These are phyloP conservation scores for Chauna torquata DNA, from an alignment of 2,113 vertebrate species.

Conservation along the genomic window DNA sequence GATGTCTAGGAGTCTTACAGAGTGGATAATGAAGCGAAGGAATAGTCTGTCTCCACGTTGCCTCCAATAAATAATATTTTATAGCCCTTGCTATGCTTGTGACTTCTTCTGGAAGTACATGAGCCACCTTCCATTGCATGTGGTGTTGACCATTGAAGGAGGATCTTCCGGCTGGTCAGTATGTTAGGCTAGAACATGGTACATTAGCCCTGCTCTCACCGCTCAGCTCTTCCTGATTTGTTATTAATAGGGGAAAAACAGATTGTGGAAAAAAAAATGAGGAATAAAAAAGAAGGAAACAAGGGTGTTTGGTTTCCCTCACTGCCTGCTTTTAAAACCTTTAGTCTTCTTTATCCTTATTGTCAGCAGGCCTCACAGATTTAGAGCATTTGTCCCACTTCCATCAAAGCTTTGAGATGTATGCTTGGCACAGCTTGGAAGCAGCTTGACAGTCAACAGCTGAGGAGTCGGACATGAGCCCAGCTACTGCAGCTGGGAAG, in stretches of 20 bases:
- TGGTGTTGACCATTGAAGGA: not conserved
- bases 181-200: not conserved
- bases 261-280: not conserved
- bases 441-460: slow-evolving; percentile 34
- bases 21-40: not conserved
- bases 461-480: not conserved
- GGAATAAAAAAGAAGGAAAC: not conserved
- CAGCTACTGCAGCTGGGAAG: slow-evolving; percentile 31
- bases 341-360: not conserved
- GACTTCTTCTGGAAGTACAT: not conserved
- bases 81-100: not conserved
- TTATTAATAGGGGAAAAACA: not conserved
- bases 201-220: not conserved
- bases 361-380: slow-evolving; percentile 16
- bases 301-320: not conserved
- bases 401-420: slow-evolving; percentile 4
- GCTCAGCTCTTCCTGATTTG: not conserved
- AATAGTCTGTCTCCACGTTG: not conserved
- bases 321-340: not conserved
- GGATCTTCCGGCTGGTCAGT: not conserved
- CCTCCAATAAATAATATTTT: not conserved
- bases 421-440: not conserved
- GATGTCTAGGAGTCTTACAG: not conserved
- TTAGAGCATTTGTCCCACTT: slow-evolving; percentile 11
- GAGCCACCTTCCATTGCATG: not conserved